Conservation (phyloP, 2,888 invertebrate genomes). For the Drosophila fulvimacula region DNA sequence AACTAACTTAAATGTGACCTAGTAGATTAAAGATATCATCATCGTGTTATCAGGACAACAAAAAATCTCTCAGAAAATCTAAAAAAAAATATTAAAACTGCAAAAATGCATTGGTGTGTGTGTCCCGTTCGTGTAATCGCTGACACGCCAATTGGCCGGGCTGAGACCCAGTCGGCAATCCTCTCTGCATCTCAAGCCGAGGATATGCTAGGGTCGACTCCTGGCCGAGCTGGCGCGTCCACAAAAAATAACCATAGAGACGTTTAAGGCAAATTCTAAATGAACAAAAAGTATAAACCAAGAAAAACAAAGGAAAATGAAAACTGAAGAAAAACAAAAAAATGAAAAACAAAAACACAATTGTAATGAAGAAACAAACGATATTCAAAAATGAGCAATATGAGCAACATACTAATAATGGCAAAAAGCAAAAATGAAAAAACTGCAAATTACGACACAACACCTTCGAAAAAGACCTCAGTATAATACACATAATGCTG, state of each 20-base stretch:
- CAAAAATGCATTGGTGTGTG: slow-evolving; percentile 79
- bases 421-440: slow-evolving; percentile 72
- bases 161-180: slow-evolving; percentile 6
- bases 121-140: slow-evolving; percentile 82
- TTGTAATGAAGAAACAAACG: slow-evolving; percentile 68
- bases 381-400: slow-evolving; percentile 69
- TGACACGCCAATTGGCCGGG: slow-evolving; percentile 55
- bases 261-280: slow-evolving; percentile 82
- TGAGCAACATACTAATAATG: slow-evolving; percentile 71
- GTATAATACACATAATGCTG: slow-evolving; percentile 67
- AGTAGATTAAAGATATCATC: slow-evolving; percentile 73
- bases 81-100: slow-evolving; percentile 69
- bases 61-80: slow-evolving; percentile 62
- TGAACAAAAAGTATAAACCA: slow-evolving; percentile 68
- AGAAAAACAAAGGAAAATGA: slow-evolving; percentile 22
- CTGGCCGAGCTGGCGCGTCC: slow-evolving; percentile 49
- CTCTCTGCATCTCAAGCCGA: slow-evolving; percentile 1
- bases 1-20: slow-evolving; percentile 76
- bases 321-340: slow-evolving; percentile 17
- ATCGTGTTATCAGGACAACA: slow-evolving; percentile 70
- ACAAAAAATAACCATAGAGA: slow-evolving; percentile 82
- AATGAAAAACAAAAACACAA: slow-evolving; percentile 36
- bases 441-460: slow-evolving; percentile 79
- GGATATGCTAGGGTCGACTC: slow-evolving; percentile 6
- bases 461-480: slow-evolving; percentile 80